phyloP scores from a whole-genome alignment of 1,140 invertebrate genomes.

The Bombus ignitus region DNA sequence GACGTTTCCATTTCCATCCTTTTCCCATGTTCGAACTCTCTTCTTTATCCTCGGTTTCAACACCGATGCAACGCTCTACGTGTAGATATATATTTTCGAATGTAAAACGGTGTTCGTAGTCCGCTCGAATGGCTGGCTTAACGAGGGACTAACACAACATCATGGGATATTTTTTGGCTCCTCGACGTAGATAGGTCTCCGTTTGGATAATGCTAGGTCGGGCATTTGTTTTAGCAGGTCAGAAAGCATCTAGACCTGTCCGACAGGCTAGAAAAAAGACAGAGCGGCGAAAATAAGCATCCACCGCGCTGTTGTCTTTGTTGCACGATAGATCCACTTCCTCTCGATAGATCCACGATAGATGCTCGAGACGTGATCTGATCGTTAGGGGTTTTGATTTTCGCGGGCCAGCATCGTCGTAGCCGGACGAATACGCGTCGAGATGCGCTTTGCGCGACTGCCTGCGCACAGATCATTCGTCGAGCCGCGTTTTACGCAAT shows the following conservation, averaged over 20 bases:
- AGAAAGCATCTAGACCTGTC: slow-evolving; percentile 55
- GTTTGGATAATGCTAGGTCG: slow-evolving; percentile 62
- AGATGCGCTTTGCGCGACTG: too few relatives aligned
- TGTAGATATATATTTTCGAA: not conserved
- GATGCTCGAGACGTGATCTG: rapidly evolving
- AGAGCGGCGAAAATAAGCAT: slow-evolving; percentile 63
- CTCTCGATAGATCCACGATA: not conserved
- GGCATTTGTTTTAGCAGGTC: slow-evolving; percentile 73
- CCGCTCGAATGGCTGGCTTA: slow-evolving; percentile 31
- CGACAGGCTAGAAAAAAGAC: slow-evolving; percentile 17
- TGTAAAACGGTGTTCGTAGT: slow-evolving; percentile 9
- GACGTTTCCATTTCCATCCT: not conserved
- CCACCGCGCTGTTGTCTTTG: not conserved
- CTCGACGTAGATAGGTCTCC: slow-evolving; percentile 39
- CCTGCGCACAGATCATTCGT: not conserved
- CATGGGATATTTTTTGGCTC: slow-evolving; percentile 50
- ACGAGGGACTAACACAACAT: slow-evolving; percentile 63
- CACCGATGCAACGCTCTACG: not conserved
- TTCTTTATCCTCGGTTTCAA: not conserved
- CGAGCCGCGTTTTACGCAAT: too few relatives aligned
- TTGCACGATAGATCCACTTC: not conserved
- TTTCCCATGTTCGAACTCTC: not conserved
- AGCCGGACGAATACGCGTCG: too few relatives aligned
- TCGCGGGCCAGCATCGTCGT: too few relatives aligned
- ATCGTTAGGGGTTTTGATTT: too few relatives aligned